Evolutionary conservation across 2,888 invertebrate species (phyloP), one percentile per base, ranked within the genome.

Genomic region (Habrosyne pyritoides): DNA sequence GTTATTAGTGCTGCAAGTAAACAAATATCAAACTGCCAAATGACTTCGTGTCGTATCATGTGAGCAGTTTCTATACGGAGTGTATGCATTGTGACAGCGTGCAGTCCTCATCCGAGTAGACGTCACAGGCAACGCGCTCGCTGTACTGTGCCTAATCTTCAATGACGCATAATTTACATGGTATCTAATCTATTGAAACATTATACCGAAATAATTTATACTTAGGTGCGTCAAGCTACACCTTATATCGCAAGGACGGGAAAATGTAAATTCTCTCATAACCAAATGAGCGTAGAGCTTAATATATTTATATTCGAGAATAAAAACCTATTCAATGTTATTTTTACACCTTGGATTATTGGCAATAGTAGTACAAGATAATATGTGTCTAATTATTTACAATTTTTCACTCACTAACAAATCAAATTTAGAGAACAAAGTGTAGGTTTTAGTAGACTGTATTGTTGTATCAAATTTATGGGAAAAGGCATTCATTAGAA

Each of bases 161-260:
- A 14, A 8, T 28, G 49, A 49, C 28, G 28, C 28, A 8, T 18
- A 28, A 18, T 49, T 28, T 26, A 49, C 49, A 28, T 10, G 4
- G 10, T 10, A 14, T 49, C 59, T 63, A 63, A 14, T 49, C 57
- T 66, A 63, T 59, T 59, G 71, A 55, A 66, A 70, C 54, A 47
- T 61, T 59, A 69, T 49, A 59, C 60, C 49, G 67, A 58, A 57
- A 69, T 55, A 54, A 55, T 61, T 70, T 66, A 69, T 57, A 58
- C 53, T 47, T 5, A 42, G 10, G 1, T 6, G 4, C 7, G 28
- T 8, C n/a, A n/a, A n/a, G n/a, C n/a, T n/a, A n/a, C n/a, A n/a
- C n/a, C 28, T n/a, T 33, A 1, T 33, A 33, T 12, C 33, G 4
- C 4, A 33, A 33, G 59, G 51, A 63, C 54, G 22, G 26, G n/a